phyloP scores from a whole-genome alignment of 2,888 invertebrate species.

The Apoda limacodes region DNA sequence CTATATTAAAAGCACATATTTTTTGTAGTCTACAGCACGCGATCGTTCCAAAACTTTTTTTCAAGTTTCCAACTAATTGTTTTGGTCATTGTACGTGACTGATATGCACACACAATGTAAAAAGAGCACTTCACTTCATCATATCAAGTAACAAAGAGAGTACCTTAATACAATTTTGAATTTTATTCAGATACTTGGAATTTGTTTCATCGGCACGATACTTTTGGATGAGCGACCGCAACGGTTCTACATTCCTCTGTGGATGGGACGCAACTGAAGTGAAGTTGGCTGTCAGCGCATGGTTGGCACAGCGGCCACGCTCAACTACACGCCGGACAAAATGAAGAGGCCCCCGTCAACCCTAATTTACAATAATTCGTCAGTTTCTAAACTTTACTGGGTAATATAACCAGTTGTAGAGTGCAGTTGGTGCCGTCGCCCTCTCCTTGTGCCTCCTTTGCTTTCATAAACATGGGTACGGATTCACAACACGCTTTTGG shows the following conservation, averaged over 20 bases:
- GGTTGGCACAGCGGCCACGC: constrained; percentile 62
- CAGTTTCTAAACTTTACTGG: constrained; percentile 36
- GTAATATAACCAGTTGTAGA: constrained; percentile 63
- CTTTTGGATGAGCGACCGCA: constrained; percentile 38
- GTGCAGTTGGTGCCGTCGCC: constrained; percentile 64
- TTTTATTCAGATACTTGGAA: constrained; percentile 26
- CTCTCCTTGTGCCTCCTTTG: constrained; percentile 49
- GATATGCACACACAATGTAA: constrained; percentile 19
- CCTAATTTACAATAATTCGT: constrained; percentile 36
- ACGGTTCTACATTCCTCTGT: constrained; percentile 41
- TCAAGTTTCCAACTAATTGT: constrained; percentile 44
- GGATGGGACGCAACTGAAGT: constrained; percentile 56
- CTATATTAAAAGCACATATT: constrained; percentile 56
- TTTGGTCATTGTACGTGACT: constrained; percentile 56
- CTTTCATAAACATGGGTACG: constrained; percentile 36
- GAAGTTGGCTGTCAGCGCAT: constrained; percentile 65
- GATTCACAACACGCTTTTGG: constrained; percentile 49
- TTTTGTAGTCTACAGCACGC: constrained; percentile 58
- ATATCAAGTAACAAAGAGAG: constrained; percentile 22
- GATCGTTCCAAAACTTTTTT: constrained; percentile 57
- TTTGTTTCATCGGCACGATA: constrained; percentile 57
- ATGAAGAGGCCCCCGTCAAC: constrained; percentile 38
- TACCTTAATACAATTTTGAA: constrained; percentile 31
- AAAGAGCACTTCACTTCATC: background rate
- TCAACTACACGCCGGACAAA: constrained; percentile 45